Evolutionary conservation across 2,797 vertebrate species (phyloP), one percentile per base, ranked within the genome.

Genomic region (Sparus aurata): DNA sequence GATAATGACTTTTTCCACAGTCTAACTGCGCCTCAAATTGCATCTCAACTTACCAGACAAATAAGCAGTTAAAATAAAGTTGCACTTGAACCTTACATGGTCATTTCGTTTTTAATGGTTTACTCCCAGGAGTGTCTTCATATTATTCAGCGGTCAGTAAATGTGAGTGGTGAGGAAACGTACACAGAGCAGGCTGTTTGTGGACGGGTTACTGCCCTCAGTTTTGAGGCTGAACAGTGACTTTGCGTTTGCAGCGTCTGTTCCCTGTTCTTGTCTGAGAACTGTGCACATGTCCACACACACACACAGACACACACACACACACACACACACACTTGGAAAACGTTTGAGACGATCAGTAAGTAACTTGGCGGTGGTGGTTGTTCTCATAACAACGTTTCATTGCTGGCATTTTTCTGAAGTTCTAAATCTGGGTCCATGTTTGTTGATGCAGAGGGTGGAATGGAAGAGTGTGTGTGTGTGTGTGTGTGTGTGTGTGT

Each of bases 351-450:
- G 70, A 73, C 61, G 10, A 63, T 80, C 73, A 79, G 69, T 58
- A 46, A 69, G 81, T 78, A 70, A 74, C 79, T 89, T 89, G 89
- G 85, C 80, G 3, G 69, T n/a, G 47, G 78, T 79, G 76, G 80
- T 77, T 81, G 80, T 89, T 93, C 91, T 91, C 90, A 93, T 90
- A 93, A 93, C 87, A 89, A 60, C 8, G 74, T 88, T 89, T 89
- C 91, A 93, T 93, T 88, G 85, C 88, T 89, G 78, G 78, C 89
- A 92, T 94, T 91, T 92, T 92, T 91, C 81, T 89, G 84, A 73
- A 77, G 75, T 85, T 92, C 89, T 92, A 91, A 94, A 92, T 91
- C 82, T 81, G 90, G 89, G 69, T 80, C 52, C 73, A 75, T 91
- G 86, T 93, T 94, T 93, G 87, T 93, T 94, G 90, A 91, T 82